Evolutionary conservation across 2,888 invertebrate species (phyloP).

Genomic region (Synergus itoensis): DNA sequence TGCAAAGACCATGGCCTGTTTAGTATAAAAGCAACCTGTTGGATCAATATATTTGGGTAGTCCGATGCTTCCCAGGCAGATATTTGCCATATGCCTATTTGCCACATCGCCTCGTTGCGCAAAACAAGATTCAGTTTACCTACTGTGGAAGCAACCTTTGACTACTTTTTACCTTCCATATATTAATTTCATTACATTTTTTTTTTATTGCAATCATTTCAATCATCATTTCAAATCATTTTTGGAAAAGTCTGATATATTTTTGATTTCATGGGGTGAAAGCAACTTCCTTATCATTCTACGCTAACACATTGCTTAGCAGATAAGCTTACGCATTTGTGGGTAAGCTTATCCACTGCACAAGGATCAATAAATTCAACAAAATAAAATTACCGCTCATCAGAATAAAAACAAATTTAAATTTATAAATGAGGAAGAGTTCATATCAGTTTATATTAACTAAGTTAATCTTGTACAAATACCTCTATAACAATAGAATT

Average conservation of each 20-base stretch:
- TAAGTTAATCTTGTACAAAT: no score
- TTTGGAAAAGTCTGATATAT: neutral
- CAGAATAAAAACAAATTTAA: no score
- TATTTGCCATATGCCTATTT: conserved; percentile 47
- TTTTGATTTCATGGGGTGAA: neutral
- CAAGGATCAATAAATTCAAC: neutral
- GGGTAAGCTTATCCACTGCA: neutral
- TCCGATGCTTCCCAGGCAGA: conserved; percentile 53
- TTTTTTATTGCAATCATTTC: neutral
- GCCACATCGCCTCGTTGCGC: conserved; percentile 44
- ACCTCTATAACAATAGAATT: no score
- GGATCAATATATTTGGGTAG: conserved; percentile 43
- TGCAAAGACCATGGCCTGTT: neutral
- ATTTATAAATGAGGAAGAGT: no score
- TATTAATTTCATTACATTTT: conserved; percentile 14
- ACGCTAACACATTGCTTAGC: neutral
- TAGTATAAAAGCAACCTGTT: conserved; percentile 44
- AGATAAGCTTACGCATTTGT: neutral
- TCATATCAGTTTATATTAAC: no score
- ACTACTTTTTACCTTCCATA: conserved; percentile 45
- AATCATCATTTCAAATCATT: neutral
- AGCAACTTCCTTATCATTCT: conserved; percentile 22
- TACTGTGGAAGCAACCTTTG: conserved; percentile 45
- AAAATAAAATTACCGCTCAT: neutral
- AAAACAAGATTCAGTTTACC: conserved; percentile 52